These are phyloP conservation scores for Ancistrus triradiatus DNA, from an alignment of 2,113 vertebrate species.

Conservation along the genomic window DNA sequence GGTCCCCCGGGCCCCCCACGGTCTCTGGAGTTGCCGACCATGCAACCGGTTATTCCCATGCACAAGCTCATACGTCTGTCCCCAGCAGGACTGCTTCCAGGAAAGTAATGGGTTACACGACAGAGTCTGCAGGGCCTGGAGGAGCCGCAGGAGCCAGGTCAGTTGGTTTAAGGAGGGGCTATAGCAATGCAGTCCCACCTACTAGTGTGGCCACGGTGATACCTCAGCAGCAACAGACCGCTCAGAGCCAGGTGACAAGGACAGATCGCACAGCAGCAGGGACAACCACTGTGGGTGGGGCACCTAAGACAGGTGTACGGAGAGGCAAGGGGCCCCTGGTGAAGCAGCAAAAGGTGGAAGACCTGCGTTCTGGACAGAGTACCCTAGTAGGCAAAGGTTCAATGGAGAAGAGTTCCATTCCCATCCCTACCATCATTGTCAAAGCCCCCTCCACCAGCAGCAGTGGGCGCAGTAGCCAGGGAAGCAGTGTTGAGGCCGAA, in stretches of 20 bases:
- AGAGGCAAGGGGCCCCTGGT: conserved; percentile 83
- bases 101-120: conserved; percentile 63
- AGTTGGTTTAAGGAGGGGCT: conserved; percentile 67
- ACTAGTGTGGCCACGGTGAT: conserved; percentile 66
- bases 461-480: conserved; percentile 89
- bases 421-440: conserved; percentile 90
- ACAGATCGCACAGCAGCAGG: conserved; percentile 55
- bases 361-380: conserved; percentile 63
- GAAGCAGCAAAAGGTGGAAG: conserved; percentile 89
- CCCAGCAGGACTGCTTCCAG: conserved; percentile 69
- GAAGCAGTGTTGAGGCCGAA: conserved; percentile 86
- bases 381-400: conserved; percentile 60
- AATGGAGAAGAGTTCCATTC: conserved; percentile 85
- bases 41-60: conserved; percentile 57
- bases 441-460: conserved; percentile 93
- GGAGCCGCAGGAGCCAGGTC: conserved; percentile 55
- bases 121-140: conserved; percentile 56
- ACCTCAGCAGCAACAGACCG: conserved; percentile 64
- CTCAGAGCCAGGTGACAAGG: conserved; percentile 64
- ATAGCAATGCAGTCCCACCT: conserved; percentile 65
- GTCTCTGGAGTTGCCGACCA: conserved; percentile 52
- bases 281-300: conserved; percentile 55
- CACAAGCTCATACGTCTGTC: conserved; percentile 56
- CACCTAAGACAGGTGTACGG: conserved; percentile 64
- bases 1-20: conserved; percentile 50